Base-by-base conservation (phyloP, 1,140 invertebrate genomes). In the Drosophila trapezifrons region DNA sequence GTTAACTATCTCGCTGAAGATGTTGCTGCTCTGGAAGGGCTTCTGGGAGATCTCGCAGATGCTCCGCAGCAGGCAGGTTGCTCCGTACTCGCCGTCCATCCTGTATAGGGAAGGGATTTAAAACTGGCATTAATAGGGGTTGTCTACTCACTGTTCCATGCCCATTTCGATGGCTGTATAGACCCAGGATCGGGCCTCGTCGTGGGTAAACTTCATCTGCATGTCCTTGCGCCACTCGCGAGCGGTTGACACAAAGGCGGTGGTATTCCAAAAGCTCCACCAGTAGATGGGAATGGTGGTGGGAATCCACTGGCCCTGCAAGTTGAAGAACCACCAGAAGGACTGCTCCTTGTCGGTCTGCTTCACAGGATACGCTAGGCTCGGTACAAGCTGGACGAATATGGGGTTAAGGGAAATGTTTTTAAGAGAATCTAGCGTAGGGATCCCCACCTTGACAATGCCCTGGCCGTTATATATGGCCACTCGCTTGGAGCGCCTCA, bases 181-280 rank as follows among this genome's bases (percentile, higher is more conserved):
- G 15, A 89, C 37, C 84, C 79, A 87, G 4, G 42, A 35, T 9
- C 83, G 63, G 0, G 79, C 54, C 40, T 87, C 79, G 51, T 87
- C 83, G 9, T 74, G 62, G 12, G 51, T 27, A 0, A 87, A 35
- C 7, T 77, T 87, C 0, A 40, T n/a, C 25, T 89, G 58, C 64
- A 87, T 56, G 2, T 73, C 84, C 46, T 78, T 84, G 46, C 83
- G 87, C 43, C 77, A 52, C 45, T 81, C 79, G 8, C 90, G 85
- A 6, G 89, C 90, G 1, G 80, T 89, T 22, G 79, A 83, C 9
- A 87, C 90, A 58, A 91, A 91, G 18, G 80, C 25, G 0, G 76
- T 70, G 25, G 90, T 87, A 38, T 91, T 91, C 78, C 80, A 91
- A 15, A 85, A 89, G n/a, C 90, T 90, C 90, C 90, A 91, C 86